A percentile compares a stretch with the other conserved stretches of the same genome.
Evolutionary conservation across 2,888 invertebrate genomes (phyloP).

Genomic region (Scaptomyza cyrtandrae): DNA sequence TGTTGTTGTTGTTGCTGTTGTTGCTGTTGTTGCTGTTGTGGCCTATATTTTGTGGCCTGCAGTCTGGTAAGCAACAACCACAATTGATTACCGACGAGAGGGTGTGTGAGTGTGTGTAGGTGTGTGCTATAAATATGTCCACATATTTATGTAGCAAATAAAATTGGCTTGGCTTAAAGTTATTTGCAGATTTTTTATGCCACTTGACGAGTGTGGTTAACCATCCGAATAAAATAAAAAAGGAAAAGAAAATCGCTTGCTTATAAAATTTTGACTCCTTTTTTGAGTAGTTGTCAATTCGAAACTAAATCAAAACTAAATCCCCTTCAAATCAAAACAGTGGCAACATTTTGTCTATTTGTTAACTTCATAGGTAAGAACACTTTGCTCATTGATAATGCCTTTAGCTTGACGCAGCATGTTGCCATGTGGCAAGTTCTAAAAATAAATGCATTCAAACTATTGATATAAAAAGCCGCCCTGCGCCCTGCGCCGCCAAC

Average conservation of each 20-base stretch:
- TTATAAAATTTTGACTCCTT: not conserved
- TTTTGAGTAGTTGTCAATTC: too few species aligned
- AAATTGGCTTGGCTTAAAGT: not conserved
- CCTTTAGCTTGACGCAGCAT: conserved; percentile 22
- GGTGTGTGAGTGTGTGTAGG: not conserved
- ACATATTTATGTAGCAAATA: conserved; percentile 1
- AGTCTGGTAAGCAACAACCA: conserved; percentile 22
- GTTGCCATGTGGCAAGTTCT: conserved; percentile 35
- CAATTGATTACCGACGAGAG: conserved; percentile 39
- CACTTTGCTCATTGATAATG: conserved; percentile 33
- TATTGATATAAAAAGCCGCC: conserved; percentile 2
- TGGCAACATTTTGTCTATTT: not conserved
- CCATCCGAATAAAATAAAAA: too few species aligned
- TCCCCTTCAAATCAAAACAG: not conserved
- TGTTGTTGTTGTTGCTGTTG: conserved; percentile 18
- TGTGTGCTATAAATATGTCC: conserved; percentile 15
- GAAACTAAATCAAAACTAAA: not conserved
- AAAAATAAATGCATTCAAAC: conserved; percentile 28
- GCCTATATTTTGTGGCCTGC: conserved; percentile 34
- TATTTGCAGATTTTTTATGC: not conserved
- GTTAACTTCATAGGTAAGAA: conserved; percentile 13
- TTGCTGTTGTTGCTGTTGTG: conserved; percentile 14
- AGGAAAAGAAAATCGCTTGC: too few species aligned
- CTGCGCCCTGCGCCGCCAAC: not conserved
- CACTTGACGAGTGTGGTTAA: not conserved